phyloP scores from a whole-genome alignment of 92 coral and sea anemone species.

The Isaurus tuberculatus region DNA sequence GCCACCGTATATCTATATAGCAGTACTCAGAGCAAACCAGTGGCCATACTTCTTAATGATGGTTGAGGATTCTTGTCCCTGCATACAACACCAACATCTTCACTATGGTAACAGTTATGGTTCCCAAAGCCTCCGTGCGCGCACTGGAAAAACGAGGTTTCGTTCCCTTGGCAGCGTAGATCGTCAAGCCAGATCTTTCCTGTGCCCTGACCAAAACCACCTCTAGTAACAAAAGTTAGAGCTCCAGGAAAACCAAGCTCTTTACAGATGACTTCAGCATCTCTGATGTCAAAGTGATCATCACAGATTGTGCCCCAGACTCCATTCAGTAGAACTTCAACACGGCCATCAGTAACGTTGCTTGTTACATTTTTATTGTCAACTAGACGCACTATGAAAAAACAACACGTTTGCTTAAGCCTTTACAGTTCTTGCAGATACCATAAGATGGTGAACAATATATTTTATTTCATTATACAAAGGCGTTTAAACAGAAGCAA shows the following conservation, averaged over 20 bases:
- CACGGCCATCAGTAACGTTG: slow-evolving; percentile 25
- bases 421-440: no score
- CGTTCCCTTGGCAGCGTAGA: slow-evolving; percentile 17
- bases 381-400: slow-evolving; percentile 16
- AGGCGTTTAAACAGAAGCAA: no score
- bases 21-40: background rate
- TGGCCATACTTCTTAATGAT: background rate
- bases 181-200: slow-evolving; percentile 32
- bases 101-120: background rate
- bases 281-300: slow-evolving; percentile 28
- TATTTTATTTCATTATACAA: no score
- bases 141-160: slow-evolving; percentile 9
- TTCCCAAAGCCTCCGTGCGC: slow-evolving; percentile 24
- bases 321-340: slow-evolving; percentile 17
- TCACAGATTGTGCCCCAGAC: slow-evolving; percentile 43
- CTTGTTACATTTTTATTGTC: slow-evolving; percentile 7
- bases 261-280: slow-evolving; percentile 17
- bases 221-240: background rate
- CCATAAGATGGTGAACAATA: no score
- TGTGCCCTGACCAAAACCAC: slow-evolving; percentile 10
- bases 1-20: background rate
- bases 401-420: background rate
- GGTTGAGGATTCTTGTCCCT: background rate
- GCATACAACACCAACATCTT: slow-evolving; percentile 34
- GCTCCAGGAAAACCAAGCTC: slow-evolving; percentile 26